Evolutionary conservation across 1,140 invertebrate genomes (phyloP).

Genomic region (Pteromalus puparum): DNA sequence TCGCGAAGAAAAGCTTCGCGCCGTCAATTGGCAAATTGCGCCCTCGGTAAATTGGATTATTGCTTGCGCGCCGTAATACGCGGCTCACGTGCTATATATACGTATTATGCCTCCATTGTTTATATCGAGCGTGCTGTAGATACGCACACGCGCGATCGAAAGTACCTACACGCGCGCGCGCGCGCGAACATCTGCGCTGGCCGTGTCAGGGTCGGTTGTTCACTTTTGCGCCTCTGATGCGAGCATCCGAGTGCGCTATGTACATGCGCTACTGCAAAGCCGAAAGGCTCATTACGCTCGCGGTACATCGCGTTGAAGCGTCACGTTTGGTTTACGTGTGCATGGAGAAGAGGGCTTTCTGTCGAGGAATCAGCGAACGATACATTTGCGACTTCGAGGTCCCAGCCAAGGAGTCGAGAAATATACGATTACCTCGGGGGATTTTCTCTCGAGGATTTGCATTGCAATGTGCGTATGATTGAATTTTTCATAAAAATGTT

Average conservation of each 20-base stretch:
- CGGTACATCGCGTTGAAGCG: conserved; percentile 55
- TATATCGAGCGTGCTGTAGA: conserved; percentile 31
- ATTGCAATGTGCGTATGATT: neutral
- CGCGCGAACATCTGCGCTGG: conserved; percentile 41
- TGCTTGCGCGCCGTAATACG: conserved; percentile 20
- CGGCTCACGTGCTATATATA: neutral
- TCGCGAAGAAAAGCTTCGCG: conserved; percentile 34
- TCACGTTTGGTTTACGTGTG: too few relatives aligned
- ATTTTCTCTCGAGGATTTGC: neutral
- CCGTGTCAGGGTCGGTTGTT: conserved; percentile 67
- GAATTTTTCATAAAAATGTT: neutral
- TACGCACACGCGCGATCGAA: conserved; percentile 31
- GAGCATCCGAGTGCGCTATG: neutral
- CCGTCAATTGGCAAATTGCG: conserved; percentile 44
- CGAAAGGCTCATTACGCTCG: conserved; percentile 53
- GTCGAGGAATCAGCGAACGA: neutral
- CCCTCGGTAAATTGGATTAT: conserved; percentile 43
- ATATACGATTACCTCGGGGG: neutral
- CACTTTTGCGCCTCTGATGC: conserved; percentile 58
- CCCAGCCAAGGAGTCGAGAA: neutral
- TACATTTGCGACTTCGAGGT: neutral
- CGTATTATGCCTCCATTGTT: conserved; percentile 21
- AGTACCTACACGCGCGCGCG: neutral
- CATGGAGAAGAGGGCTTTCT: too few relatives aligned
- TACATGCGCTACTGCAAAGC: neutral